These are phyloP conservation scores for Meandrina meandrites DNA, from an alignment of 92 coral and sea anemone species.

Conservation along the genomic window DNA sequence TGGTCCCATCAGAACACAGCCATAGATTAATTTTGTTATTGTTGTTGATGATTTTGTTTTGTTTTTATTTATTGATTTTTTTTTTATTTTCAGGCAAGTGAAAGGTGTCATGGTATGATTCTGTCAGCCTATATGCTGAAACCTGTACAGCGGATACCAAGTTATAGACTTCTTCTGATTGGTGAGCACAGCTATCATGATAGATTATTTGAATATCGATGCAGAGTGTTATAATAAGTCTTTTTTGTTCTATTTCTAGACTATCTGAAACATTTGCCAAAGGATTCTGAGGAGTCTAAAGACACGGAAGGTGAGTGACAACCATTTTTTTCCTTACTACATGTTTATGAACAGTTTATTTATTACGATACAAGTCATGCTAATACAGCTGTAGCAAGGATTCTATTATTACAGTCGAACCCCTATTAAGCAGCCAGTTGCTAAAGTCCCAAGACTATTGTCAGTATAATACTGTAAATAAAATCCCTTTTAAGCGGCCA, in stretches of 20 bases:
- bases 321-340: neutral
- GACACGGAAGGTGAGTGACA: conserved; percentile 75
- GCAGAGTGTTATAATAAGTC: neutral
- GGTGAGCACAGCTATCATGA: conserved; percentile 83
- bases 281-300: conserved; percentile 77
- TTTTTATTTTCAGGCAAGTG: conserved; percentile 64
- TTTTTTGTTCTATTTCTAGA: conserved; percentile 57
- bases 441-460: too few relatives aligned
- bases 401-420: too few relatives aligned
- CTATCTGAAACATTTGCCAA: conserved; percentile 87
- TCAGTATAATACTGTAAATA: too few relatives aligned
- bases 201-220: too few relatives aligned
- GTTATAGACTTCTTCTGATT: conserved; percentile 88
- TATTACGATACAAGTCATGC: neutral
- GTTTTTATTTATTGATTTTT: neutral
- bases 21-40: neutral
- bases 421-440: too few relatives aligned
- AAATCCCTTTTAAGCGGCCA: too few relatives aligned
- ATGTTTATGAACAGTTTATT: neutral
- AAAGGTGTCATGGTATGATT: conserved; percentile 79
- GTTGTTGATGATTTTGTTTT: too few relatives aligned
- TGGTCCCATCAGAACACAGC: neutral
- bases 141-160: conserved; percentile 98
- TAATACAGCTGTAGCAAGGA: neutral
- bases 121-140: conserved; percentile 88